A percentile compares a stretch with the other conserved stretches of the same genome.
phyloP scores from a whole-genome alignment of 2,113 vertebrate genomes.

The Aegithalos caudatus region DNA sequence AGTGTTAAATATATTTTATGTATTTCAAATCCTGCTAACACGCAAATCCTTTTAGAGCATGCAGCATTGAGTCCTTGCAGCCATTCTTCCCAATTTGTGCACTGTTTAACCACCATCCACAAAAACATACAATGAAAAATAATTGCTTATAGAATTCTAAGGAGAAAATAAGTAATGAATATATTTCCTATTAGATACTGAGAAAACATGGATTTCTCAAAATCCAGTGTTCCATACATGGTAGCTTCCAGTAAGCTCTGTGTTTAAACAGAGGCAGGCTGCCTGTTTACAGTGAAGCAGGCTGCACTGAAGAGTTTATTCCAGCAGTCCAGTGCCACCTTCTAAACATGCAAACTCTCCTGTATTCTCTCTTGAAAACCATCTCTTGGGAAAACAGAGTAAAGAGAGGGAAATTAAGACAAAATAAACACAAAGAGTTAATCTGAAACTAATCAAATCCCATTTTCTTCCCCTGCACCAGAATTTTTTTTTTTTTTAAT shows the following conservation, averaged over 20 bases:
- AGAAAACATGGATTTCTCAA: neutral
- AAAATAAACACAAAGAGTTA: conserved; percentile 54
- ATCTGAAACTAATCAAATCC: conserved; percentile 50
- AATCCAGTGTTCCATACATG: neutral
- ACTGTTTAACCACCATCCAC: neutral
- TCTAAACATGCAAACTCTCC: neutral
- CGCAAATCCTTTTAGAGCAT: neutral
- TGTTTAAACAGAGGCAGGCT: too few relatives aligned
- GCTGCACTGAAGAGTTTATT: neutral
- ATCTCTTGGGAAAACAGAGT: neutral
- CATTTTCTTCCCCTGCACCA: neutral
- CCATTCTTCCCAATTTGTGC: neutral
- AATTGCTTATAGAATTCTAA: neutral
- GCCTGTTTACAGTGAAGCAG: too few relatives aligned
- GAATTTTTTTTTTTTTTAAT: conserved; percentile 47
- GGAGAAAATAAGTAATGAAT: neutral
- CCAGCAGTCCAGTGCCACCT: neutral
- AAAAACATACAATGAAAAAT: neutral
- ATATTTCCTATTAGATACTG: neutral
- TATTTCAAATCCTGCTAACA: neutral
- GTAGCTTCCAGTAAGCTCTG: neutral
- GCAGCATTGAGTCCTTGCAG: neutral
- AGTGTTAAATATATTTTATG: neutral
- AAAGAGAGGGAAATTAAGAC: neutral
- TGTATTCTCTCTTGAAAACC: neutral